Evolutionary conservation across 2,797 vertebrate genomes (phyloP), one percentile per base, ranked within the genome.

Genomic region (Melanotaenia parkinsoni): DNA sequence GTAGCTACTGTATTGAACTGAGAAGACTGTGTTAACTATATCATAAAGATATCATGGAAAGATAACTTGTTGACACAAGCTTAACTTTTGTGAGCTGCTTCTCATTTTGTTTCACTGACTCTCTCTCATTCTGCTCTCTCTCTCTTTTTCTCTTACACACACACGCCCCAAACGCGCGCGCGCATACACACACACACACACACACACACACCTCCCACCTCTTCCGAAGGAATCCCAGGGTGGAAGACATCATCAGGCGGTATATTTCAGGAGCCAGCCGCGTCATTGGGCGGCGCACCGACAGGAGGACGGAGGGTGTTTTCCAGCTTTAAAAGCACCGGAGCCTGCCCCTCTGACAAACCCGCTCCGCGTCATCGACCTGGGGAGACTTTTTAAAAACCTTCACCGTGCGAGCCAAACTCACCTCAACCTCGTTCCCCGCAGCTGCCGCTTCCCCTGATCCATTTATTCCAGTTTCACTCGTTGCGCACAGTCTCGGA

Each of bases 291-390:
- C 93, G 95, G 94, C 79, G 91, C 91, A 26, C 70, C 35, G 63
- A 79, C 74, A 35, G 76, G 78, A 86, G 91, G 83, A 77, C 83
- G 83, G 92, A 89, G 95, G 96, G 97, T 96, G 95, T 97, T 97
- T 97, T 96, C 96, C 97, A 95, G 95, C 95, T 97, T 98, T 98
- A 97, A 96, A 97, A 97, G 95, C 95, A 91, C 93, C 85, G 95
- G 80, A 88, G 90, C 88, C 91, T 70, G 88, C 90, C 89, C 88
- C 91, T 88, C 73, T 88, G 88, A 92, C 93, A 93, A 90, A 93
- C 70, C 8, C 83, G 82, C 93, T 90, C 93, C 92, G 96, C 96
- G 96, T 97, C 96, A 97, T 93, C 94, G 90, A 93, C 93, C 90
- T 74, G 77, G 83, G 87, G 94, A 90, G 93, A 89, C 92, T 94